phyloP scores from a whole-genome alignment of 2,888 invertebrate species.

The Dicyrtoma fusca region DNA sequence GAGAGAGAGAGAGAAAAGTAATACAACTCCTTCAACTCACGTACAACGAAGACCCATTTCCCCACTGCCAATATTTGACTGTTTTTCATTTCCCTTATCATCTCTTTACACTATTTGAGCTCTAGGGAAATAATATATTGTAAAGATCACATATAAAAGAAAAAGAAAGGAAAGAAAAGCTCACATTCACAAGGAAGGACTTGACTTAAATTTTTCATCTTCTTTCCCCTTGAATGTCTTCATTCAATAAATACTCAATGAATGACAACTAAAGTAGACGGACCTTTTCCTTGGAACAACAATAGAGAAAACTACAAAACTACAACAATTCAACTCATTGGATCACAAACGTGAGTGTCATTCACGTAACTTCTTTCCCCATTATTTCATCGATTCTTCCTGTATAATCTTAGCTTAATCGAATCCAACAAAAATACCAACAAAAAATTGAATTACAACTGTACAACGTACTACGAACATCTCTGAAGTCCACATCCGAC shows the following conservation, averaged over 20 bases:
- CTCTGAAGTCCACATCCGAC: too few relatives aligned
- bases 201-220: constrained; percentile 30
- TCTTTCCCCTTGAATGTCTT: constrained; percentile 30
- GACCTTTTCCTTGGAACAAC: too few relatives aligned
- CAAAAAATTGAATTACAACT: too few relatives aligned
- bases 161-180: too few relatives aligned
- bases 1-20: background rate
- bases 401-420: too few relatives aligned
- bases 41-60: background rate
- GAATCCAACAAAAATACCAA: too few relatives aligned
- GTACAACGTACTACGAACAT: too few relatives aligned
- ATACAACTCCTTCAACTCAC: background rate
- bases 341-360: too few relatives aligned
- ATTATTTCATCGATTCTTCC: too few relatives aligned
- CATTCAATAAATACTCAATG: constrained; percentile 31
- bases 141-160: background rate
- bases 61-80: background rate
- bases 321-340: too few relatives aligned
- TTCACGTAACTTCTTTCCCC: too few relatives aligned
- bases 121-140: constrained; percentile 41
- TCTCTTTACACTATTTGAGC: constrained; percentile 40
- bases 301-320: too few relatives aligned
- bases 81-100: constrained; percentile 32
- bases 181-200: background rate
- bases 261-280: constrained; percentile 3